Evolutionary conservation across 1,140 invertebrate species (phyloP).

Genomic region (Antheraea mylitta): DNA sequence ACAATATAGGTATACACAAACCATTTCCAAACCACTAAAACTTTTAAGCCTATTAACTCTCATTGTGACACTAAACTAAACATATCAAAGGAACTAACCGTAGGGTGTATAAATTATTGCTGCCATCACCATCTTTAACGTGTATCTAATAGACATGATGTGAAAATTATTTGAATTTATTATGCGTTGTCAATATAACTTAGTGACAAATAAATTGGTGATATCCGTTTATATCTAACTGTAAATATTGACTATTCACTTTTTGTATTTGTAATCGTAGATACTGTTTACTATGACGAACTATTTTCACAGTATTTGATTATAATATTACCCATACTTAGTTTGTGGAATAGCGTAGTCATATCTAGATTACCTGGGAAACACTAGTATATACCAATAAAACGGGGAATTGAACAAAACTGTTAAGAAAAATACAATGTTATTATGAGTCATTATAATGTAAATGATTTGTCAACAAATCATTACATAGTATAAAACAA

Average conservation of each 20-base stretch:
- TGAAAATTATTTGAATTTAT: constrained; percentile 7
- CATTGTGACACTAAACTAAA: not conserved
- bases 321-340: not conserved
- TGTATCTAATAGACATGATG: not conserved
- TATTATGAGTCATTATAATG: no score
- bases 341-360: not conserved
- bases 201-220: constrained; percentile 1
- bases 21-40: no score
- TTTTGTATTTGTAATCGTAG: not conserved
- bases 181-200: not conserved
- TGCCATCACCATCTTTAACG: not conserved
- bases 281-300: not conserved
- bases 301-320: not conserved
- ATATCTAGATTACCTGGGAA: not conserved
- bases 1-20: no score
- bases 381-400: not conserved
- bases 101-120: not conserved
- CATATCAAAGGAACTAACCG: not conserved
- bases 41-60: no score
- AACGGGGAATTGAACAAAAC: no score
- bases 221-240: constrained; percentile 4
- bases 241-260: not conserved
- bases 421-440: no score
- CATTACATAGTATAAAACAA: no score
- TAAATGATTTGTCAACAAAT: no score